Conservation (phyloP, 2,113 vertebrate genomes). For the sheep (Ovis aries) region ARS-UI_Ramb_v3.0 NC_056060.1:39716001-39716500, state of each 20-base stretch:
- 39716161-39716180: not conserved
- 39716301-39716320: not conserved
- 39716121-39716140: not conserved
- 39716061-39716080: not conserved
- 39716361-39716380: not conserved
- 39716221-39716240: not conserved
- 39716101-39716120: not conserved
- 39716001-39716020: not conserved
- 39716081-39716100: not conserved
- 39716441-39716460: not conserved
- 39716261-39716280: not conserved
- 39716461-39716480: conserved; percentile 8
- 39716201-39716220: not conserved
- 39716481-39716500: not conserved
- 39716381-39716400: not conserved
- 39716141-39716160: not conserved
- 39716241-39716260: not conserved
- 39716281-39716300: not conserved
- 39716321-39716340: not conserved
- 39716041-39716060: not conserved
- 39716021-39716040: not conserved
- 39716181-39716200: not conserved
- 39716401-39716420: not conserved
- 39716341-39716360: not conserved
- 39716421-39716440: not conserved